Percentiles rank a stretch among this genome's conserved stretches.
These are phyloP conservation scores for Lucinisca nassula DNA, from an alignment of 2,888 invertebrate genomes.

Conservation along the genomic window DNA sequence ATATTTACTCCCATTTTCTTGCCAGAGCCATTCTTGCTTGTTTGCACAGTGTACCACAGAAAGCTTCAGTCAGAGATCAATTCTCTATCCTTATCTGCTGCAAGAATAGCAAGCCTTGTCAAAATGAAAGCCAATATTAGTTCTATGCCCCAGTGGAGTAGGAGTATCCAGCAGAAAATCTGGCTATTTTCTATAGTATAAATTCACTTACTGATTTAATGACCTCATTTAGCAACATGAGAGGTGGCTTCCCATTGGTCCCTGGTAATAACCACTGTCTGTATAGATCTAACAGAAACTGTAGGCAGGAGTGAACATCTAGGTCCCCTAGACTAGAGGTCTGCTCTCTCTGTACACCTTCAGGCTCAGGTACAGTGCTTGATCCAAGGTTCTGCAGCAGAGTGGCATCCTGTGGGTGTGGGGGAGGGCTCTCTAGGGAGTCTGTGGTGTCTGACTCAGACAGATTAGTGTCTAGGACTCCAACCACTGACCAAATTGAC, in stretches of 20 bases:
- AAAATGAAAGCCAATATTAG: no score
- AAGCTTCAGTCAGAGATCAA: no score
- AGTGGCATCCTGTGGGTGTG: conserved; percentile 53
- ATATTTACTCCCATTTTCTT: no score
- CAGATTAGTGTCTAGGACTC: conserved; percentile 80
- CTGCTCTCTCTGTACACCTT: conserved; percentile 75
- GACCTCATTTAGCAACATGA: conserved; percentile 88
- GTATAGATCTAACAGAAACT: conserved; percentile 96
- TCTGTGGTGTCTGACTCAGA: conserved; percentile 82
- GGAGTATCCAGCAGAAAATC: no score
- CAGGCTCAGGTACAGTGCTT: background rate
- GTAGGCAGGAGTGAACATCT: conserved; percentile 97
- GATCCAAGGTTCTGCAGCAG: conserved; percentile 37
- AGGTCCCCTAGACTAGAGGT: conserved; percentile 89
- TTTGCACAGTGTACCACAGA: no score
- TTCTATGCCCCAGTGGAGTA: no score
- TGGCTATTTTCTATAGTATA: no score
- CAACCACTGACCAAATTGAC: conserved; percentile 86
- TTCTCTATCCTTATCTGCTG: no score
- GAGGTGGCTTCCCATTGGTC: conserved; percentile 85
- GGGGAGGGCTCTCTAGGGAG: conserved; percentile 80
- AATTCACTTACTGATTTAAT: conserved; percentile 89
- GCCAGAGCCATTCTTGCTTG: no score
- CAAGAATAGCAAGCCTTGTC: no score
- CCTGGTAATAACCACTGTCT: conserved; percentile 92